A percentile compares a stretch with the other conserved stretches of the same genome.
Evolutionary conservation across 2,797 vertebrate species (phyloP).

Genomic region (Onychomys torridus): DNA sequence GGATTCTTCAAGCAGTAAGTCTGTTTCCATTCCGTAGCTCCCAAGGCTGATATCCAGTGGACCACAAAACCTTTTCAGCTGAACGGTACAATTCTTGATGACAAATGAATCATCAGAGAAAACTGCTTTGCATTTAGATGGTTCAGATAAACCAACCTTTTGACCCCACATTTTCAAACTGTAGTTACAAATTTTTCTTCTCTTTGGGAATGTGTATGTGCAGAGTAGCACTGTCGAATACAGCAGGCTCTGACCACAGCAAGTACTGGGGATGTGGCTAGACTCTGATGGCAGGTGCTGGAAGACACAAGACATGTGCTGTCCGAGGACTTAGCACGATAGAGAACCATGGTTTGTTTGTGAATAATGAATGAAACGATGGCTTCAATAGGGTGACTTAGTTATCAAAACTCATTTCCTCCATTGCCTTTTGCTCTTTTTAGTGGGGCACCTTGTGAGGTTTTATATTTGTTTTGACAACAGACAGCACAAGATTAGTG

Average conservation of each 20-base stretch:
- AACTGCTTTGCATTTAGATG: neutral
- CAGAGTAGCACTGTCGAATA: neutral
- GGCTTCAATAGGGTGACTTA: neutral
- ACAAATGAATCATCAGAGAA: neutral
- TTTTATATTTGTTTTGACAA: neutral
- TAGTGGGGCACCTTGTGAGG: neutral
- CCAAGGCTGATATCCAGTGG: neutral
- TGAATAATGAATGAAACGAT: neutral
- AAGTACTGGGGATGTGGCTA: neutral
- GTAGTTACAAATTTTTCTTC: neutral
- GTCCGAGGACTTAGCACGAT: neutral
- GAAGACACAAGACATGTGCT: accelerated
- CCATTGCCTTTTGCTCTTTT: neutral
- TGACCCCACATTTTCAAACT: neutral
- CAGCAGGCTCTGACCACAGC: neutral
- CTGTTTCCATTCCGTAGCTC: neutral
- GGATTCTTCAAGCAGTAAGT: neutral
- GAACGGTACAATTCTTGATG: neutral
- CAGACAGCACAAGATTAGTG: neutral
- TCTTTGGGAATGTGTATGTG: neutral
- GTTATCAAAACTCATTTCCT: neutral
- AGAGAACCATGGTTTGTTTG: neutral
- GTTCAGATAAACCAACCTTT: neutral
- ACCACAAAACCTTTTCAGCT: neutral
- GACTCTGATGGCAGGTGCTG: neutral